Conservation (phyloP, 2,888 invertebrate species). For the Hypselothyrea guttata region DNA sequence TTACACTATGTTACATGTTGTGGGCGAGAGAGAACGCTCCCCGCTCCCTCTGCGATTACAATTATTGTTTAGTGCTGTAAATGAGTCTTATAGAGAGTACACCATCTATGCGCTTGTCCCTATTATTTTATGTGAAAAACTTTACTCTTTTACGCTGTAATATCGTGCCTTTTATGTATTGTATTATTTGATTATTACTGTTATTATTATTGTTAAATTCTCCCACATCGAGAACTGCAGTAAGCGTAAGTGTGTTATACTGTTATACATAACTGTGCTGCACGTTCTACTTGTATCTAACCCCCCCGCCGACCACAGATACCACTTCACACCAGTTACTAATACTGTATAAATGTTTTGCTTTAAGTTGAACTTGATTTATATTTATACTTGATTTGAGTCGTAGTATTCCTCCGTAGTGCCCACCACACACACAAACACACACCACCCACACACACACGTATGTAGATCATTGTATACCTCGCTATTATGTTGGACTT, state of each 20-base stretch:
- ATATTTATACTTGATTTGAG: slow-evolving; percentile 26
- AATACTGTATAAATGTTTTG: slow-evolving; percentile 37
- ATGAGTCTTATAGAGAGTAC: slow-evolving; percentile 36
- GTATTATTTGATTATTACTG: slow-evolving; percentile 60
- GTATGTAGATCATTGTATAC: slow-evolving; percentile 45
- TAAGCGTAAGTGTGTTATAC: slow-evolving; percentile 64
- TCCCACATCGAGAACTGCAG: slow-evolving; percentile 37
- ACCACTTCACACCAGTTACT: slow-evolving; percentile 36
- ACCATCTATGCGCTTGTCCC: slow-evolving; percentile 58
- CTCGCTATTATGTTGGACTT: slow-evolving; percentile 39
- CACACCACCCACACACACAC: slow-evolving; percentile 42
- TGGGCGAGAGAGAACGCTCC: slow-evolving; percentile 21
- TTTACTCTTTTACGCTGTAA: slow-evolving; percentile 36
- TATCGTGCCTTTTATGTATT: slow-evolving; percentile 45
- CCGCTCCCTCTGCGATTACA: slow-evolving; percentile 9
- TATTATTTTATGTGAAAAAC: slow-evolving; percentile 31
- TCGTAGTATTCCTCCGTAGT: slow-evolving; percentile 46
- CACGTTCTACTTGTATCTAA: slow-evolving; percentile 13
- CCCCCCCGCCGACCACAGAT: slow-evolving; percentile 27
- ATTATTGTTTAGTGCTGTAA: slow-evolving; percentile 38
- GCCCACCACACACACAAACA: slow-evolving; percentile 32
- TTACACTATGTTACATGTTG: slow-evolving; percentile 38
- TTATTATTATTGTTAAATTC: slow-evolving; percentile 57
- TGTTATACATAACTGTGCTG: slow-evolving; percentile 34
- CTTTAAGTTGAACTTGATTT: slow-evolving; percentile 34